Base-by-base conservation (phyloP, 1,140 invertebrate genomes). In the Amyelois transitella region DNA sequence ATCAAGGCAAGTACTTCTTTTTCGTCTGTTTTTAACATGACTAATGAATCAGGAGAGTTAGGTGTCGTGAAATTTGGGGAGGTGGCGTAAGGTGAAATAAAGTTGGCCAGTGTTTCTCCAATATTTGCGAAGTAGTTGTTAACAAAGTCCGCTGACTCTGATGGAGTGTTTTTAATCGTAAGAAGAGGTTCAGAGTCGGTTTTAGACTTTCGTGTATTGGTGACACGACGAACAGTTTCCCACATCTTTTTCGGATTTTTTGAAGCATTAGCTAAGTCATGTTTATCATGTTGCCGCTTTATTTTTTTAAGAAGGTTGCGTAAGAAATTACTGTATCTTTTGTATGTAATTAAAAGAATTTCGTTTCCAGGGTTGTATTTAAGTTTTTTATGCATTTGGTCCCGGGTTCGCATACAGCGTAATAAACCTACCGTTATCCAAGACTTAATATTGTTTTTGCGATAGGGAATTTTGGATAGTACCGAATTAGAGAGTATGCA, bases 111-210 rank as follows among this genome's bases (percentile, higher is more conserved):
- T n/a, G n/a, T 19, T 21, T 52, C 21, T 6, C 51, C 51, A n/a
- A 52, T 21, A n/a, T 52, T 43, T 18, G n/a, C 10, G 24, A 53
- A 53, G 18, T 44, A 53, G 8, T 43, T 8, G 45, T 53, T 53
- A 1, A 53, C 14, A n/a, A 6, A 1, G 45, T 53, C 18, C 12
- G 45, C 38, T 4, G 38, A 43, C 18, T 22, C 7, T 18, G 21
- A 4, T n/a, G 19, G 19, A 12, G 19, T 44, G 5, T 1, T 24
- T 7, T 5, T n/a, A 0, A 53, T 22, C 2, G 12, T 49, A 12
- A 53, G 8, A 14, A 45, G 20, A 6, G 22, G 12, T 1, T n/a
- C 22, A 1, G 38, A 6, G n/a, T 8, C 8, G 14, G 17, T 21
- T 17, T 2, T 24, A 12, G 18, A 3, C 45, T 44, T 53, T 14